These are phyloP conservation scores for Tetraneura akinire DNA, from an alignment of 1,140 invertebrate species.

Conservation along the genomic window DNA sequence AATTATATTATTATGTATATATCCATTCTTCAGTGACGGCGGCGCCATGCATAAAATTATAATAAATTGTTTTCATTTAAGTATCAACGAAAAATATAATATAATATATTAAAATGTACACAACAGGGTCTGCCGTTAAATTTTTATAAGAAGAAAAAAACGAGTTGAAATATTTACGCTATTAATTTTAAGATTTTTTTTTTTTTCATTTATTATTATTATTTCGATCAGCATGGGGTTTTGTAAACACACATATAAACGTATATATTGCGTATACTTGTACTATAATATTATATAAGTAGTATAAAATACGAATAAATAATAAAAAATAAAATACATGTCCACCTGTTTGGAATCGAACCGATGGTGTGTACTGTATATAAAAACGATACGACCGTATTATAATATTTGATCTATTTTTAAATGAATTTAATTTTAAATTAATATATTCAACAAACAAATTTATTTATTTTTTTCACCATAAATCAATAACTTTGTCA, in stretches of 20 bases:
- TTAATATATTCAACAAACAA: no score
- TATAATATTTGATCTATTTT: not conserved
- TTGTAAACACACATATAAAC: not conserved
- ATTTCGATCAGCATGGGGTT: conserved; percentile 13
- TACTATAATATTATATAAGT: not conserved
- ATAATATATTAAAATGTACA: not conserved
- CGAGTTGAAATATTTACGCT: not conserved
- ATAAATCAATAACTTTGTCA: no score
- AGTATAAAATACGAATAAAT: not conserved
- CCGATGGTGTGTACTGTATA: not conserved
- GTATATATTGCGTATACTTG: not conserved
- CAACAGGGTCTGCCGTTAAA: not conserved
- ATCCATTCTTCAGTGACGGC: not conserved
- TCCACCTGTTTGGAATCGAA: not conserved
- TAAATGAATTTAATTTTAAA: no score
- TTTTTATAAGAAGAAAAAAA: not conserved
- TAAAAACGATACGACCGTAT: not conserved
- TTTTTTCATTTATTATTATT: no score
- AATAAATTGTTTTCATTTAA: conserved; percentile 33
- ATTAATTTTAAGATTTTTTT: conserved; percentile 11
- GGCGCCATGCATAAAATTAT: not conserved
- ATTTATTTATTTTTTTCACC: no score
- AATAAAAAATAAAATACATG: conserved; percentile 19
- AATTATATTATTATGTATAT: no score
- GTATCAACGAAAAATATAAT: not conserved